Conservation (phyloP, 2,797 vertebrate genomes). For the Periophthalmus magnuspinnatus region DNA sequence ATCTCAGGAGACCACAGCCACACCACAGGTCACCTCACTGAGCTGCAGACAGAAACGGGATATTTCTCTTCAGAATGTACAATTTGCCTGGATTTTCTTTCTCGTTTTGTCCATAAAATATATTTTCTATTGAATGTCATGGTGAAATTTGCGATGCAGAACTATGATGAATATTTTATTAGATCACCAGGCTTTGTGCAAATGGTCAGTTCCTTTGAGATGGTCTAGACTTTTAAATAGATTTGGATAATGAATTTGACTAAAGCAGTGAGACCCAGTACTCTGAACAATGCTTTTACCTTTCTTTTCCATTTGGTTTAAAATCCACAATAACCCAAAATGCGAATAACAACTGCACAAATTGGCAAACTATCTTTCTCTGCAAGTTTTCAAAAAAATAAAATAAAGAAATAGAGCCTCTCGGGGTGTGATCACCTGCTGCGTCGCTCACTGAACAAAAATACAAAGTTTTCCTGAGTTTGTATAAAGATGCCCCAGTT, state of each 20-base stretch:
- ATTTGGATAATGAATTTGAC: neutral
- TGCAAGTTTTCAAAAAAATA: neutral
- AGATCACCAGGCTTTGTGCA: slow-evolving; percentile 7
- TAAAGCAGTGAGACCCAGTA: neutral
- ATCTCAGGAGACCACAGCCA: neutral
- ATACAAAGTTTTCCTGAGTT: neutral
- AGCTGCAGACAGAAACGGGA: neutral
- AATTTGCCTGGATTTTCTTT: neutral
- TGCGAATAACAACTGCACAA: neutral
- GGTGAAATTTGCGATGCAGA: neutral
- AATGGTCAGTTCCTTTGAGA: neutral
- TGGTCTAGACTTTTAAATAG: neutral
- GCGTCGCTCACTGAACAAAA: neutral
- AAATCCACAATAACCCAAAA: neutral
- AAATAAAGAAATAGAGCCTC: neutral
- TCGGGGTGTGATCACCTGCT: neutral
- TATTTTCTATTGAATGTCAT: slow-evolving; percentile 2
- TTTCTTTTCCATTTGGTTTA: neutral
- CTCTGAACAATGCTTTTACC: neutral
- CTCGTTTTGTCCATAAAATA: neutral
- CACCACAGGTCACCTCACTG: neutral
- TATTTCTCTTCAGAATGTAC: slow-evolving; percentile 1
- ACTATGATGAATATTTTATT: slow-evolving; percentile 1
- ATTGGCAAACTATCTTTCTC: neutral
- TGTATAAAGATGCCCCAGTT: neutral